Percentiles rank a stretch among this genome's conserved stretches.
Evolutionary conservation across 2,888 invertebrate species (phyloP).

Genomic region (Dioctria rufipes): DNA sequence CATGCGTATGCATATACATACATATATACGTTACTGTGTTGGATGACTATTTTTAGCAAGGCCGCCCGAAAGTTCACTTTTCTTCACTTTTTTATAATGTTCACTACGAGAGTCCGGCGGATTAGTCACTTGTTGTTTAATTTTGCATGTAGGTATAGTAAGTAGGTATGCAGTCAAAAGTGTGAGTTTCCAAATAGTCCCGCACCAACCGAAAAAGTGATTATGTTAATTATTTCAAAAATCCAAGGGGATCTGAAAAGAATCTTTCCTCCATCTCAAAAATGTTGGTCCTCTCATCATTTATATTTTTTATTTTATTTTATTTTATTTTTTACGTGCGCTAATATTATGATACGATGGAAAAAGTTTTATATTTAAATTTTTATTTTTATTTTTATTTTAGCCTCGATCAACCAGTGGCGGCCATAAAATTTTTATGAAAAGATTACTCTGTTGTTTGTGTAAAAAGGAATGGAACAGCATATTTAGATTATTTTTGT

Average conservation of each 20-base stretch:
- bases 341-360: too few species aligned
- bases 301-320: too few species aligned
- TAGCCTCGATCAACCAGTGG: too few species aligned
- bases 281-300: not conserved
- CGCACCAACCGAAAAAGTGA: not conserved
- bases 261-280: not conserved
- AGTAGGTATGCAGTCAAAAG: not conserved
- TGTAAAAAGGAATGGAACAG: too few species aligned
- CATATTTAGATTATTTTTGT: too few species aligned
- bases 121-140: constrained; percentile 21
- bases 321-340: too few species aligned
- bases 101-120: not conserved
- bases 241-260: not conserved
- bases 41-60: constrained; percentile 36
- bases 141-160: too few species aligned
- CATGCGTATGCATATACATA: too few species aligned
- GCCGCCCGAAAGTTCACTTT: constrained; percentile 27
- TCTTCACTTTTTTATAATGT: constrained; percentile 1
- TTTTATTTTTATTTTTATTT: too few species aligned
- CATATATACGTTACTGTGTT: not conserved
- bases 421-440: too few species aligned
- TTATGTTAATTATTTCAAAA: constrained; percentile 19
- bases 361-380: constrained; percentile 1
- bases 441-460: too few species aligned
- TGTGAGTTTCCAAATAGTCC: constrained; percentile 17